These are phyloP conservation scores for Odontamblyopus rebecca DNA, from an alignment of 2,797 vertebrate species.

Conservation along the genomic window DNA sequence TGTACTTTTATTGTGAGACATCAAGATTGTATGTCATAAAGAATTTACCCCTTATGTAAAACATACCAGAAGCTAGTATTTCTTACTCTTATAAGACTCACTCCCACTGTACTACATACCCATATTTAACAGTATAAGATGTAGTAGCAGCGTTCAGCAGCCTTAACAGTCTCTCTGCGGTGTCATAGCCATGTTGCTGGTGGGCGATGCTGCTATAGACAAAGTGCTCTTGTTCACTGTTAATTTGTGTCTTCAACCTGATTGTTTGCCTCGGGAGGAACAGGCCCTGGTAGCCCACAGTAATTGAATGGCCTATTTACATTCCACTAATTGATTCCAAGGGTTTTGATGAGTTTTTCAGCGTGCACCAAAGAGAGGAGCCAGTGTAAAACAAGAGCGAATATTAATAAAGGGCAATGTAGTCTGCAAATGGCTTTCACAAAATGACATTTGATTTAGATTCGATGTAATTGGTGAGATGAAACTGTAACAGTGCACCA, in stretches of 20 bases:
- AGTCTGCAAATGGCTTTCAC: background rate
- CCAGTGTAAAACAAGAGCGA: background rate
- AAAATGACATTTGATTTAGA: background rate
- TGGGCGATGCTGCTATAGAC: conserved; percentile 43
- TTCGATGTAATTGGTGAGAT: background rate
- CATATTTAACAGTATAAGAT: background rate
- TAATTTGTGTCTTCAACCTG: conserved; percentile 66
- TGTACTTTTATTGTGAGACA: background rate
- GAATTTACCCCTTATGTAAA: background rate
- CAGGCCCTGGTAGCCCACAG: conserved; percentile 38
- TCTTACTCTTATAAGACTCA: background rate
- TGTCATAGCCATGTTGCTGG: conserved; percentile 20
- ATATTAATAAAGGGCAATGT: conserved; percentile 10
- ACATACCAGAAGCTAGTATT: too few relatives aligned
- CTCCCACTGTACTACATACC: background rate
- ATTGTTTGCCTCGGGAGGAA: conserved; percentile 69
- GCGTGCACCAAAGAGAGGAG: background rate
- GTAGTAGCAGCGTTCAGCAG: background rate
- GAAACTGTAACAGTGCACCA: background rate
- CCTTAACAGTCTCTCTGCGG: background rate
- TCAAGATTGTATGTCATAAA: background rate
- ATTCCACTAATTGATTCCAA: conserved; percentile 66
- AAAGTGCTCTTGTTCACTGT: conserved; percentile 58
- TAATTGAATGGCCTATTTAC: conserved; percentile 70
- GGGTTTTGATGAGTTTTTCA: conserved; percentile 42